Percentiles rank a stretch among this genome's conserved stretches.
phyloP scores from a whole-genome alignment of 2,888 invertebrate genomes.

The Chymomyza caudatula region DNA sequence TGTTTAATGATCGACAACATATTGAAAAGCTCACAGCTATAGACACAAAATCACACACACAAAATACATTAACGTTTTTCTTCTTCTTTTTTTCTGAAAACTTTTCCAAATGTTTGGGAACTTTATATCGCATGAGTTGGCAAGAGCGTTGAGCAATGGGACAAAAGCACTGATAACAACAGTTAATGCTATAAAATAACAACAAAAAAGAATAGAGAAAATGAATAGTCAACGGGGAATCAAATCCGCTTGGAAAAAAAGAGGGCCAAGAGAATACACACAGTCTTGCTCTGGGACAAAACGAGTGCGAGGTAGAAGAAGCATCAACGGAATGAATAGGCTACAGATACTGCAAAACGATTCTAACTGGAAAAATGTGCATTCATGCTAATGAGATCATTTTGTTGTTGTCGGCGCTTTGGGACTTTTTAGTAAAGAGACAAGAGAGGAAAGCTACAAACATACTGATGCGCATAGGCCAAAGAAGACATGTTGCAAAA shows the following conservation, averaged over 20 bases:
- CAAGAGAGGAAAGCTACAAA: constrained; percentile 1
- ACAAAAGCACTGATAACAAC: not conserved
- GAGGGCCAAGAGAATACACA: constrained; percentile 13
- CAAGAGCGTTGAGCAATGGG: not conserved
- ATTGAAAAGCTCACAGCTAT: too few relatives aligned
- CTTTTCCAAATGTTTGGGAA: constrained; percentile 60
- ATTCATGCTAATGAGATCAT: constrained; percentile 59
- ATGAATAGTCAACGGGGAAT: constrained; percentile 5
- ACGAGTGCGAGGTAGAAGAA: constrained; percentile 3
- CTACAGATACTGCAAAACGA: constrained; percentile 1
- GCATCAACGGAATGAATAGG: not conserved
- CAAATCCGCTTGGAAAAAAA: constrained; percentile 24
- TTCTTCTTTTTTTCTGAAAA: constrained; percentile 35
- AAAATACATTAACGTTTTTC: too few relatives aligned
- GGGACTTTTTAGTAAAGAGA: not conserved
- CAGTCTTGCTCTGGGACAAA: constrained; percentile 24
- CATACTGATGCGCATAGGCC: not conserved
- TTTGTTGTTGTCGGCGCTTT: not conserved
- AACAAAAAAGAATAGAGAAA: constrained; percentile 19
- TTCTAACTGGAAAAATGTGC: constrained; percentile 59
- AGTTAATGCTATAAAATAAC: constrained; percentile 23
- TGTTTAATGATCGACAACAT: not conserved
- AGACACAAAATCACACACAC: too few relatives aligned
- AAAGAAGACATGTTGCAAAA: constrained; percentile 9
- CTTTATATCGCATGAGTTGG: constrained; percentile 23